These are phyloP conservation scores for Capricornis sumatraensis DNA, from an alignment of 2,113 vertebrate genomes.

Conservation along the genomic window DNA sequence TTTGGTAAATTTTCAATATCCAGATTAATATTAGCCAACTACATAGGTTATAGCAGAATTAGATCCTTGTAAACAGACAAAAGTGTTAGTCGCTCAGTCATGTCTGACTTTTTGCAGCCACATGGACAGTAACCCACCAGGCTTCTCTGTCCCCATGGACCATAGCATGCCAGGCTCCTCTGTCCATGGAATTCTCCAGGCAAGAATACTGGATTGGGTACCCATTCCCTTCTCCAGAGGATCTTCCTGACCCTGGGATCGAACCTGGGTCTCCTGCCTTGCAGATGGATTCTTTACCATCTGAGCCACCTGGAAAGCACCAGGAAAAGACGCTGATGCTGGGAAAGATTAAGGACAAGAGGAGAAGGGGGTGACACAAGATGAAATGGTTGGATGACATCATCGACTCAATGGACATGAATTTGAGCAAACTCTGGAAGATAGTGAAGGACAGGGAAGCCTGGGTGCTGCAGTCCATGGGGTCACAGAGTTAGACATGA, in stretches of 20 bases:
- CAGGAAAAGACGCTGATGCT: not conserved
- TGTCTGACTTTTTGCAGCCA: not conserved
- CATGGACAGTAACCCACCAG: not conserved
- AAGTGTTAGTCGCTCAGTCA: not conserved
- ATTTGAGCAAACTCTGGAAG: not conserved
- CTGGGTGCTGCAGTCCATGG: not conserved
- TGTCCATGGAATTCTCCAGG: not conserved
- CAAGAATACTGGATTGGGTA: not conserved
- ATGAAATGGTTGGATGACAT: not conserved
- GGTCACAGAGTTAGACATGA: not conserved
- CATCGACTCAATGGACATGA: not conserved
- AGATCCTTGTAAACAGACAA: not conserved
- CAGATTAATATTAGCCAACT: conserved; percentile 23
- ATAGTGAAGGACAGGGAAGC: not conserved
- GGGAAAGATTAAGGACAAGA: not conserved
- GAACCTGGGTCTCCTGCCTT: not conserved
- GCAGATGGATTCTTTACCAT: not conserved
- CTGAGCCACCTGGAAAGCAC: not conserved
- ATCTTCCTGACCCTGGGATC: not conserved
- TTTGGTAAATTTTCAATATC: not conserved
- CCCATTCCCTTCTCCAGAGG: not conserved
- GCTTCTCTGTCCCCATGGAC: not conserved
- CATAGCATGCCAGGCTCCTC: not conserved
- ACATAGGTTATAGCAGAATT: conserved; percentile 5
- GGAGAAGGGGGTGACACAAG: not conserved